phyloP scores from a whole-genome alignment of 2,888 invertebrate genomes.

The Odontocolon sp. region DNA sequence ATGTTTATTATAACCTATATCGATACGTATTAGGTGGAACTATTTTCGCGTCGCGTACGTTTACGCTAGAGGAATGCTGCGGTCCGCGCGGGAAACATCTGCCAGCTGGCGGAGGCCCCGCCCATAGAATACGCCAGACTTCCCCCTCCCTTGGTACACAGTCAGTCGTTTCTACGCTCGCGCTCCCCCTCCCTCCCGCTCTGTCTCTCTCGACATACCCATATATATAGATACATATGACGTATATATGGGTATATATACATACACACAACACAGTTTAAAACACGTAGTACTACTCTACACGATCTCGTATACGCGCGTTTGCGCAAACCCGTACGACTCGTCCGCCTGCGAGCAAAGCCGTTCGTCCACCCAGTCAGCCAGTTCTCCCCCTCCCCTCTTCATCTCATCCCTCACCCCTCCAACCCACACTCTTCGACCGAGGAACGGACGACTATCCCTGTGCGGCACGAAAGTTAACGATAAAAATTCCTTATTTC shows the following conservation, averaged over 20 bases:
- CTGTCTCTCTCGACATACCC: not conserved
- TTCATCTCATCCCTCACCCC: slow-evolving; percentile 1
- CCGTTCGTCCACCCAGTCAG: slow-evolving; percentile 45
- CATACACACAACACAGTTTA: slow-evolving; percentile 36
- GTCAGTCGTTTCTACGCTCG: not conserved
- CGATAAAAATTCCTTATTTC: no score
- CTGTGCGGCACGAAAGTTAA: not conserved
- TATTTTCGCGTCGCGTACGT: slow-evolving; percentile 73
- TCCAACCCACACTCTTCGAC: not conserved
- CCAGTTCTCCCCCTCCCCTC: slow-evolving; percentile 1
- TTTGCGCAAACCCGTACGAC: slow-evolving; percentile 50
- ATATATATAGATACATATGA: no score
- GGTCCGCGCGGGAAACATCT: slow-evolving; percentile 82
- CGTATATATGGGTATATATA: no score
- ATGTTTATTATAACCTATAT: slow-evolving; percentile 16
- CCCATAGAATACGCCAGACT: slow-evolving; percentile 80
- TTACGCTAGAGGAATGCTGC: slow-evolving; percentile 74
- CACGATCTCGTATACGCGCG: slow-evolving; percentile 52
- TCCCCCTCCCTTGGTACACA: slow-evolving; percentile 56
- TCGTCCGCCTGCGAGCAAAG: slow-evolving; percentile 48
- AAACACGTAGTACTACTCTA: slow-evolving; percentile 36
- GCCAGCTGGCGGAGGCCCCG: slow-evolving; percentile 84
- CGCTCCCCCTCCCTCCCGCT: not conserved
- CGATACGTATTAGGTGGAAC: slow-evolving; percentile 60
- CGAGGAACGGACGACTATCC: not conserved